Percentiles rank a stretch among this genome's conserved stretches.
phyloP scores from a whole-genome alignment of 2,113 vertebrate genomes.

The Tonatia bakeri region DNA sequence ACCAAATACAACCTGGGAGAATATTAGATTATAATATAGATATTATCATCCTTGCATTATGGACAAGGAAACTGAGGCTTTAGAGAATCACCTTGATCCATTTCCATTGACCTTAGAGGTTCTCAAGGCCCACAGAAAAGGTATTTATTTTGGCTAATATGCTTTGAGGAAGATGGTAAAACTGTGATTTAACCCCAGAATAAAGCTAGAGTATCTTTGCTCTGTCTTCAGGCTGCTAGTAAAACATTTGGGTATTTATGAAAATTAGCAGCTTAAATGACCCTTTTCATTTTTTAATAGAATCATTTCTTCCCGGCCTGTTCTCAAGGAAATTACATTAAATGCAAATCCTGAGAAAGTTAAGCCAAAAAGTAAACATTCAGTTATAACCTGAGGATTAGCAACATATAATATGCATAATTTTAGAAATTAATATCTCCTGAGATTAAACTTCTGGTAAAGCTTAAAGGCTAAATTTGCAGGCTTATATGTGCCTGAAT shows the following conservation, averaged over 20 bases:
- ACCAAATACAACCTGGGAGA: neutral
- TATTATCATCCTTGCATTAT: neutral
- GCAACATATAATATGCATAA: neutral
- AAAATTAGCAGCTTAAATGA: neutral
- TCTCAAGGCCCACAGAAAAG: neutral
- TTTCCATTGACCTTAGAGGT: neutral
- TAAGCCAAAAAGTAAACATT: neutral
- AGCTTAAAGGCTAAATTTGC: neutral
- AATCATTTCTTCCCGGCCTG: neutral
- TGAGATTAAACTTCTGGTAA: neutral
- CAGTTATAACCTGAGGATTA: neutral
- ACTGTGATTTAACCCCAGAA: neutral
- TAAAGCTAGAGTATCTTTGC: neutral
- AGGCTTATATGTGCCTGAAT: rapidly evolving
- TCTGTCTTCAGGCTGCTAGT: neutral
- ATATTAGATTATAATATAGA: neutral
- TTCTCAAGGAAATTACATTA: neutral
- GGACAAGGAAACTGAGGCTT: neutral
- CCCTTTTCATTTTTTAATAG: neutral
- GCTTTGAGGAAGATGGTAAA: neutral
- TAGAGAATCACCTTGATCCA: neutral
- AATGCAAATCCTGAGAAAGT: neutral
- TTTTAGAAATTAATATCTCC: conserved; percentile 9
- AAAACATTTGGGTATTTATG: neutral
- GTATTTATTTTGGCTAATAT: neutral